Conservation (phyloP, 1,140 invertebrate species). For the Drosophila truncata region DNA sequence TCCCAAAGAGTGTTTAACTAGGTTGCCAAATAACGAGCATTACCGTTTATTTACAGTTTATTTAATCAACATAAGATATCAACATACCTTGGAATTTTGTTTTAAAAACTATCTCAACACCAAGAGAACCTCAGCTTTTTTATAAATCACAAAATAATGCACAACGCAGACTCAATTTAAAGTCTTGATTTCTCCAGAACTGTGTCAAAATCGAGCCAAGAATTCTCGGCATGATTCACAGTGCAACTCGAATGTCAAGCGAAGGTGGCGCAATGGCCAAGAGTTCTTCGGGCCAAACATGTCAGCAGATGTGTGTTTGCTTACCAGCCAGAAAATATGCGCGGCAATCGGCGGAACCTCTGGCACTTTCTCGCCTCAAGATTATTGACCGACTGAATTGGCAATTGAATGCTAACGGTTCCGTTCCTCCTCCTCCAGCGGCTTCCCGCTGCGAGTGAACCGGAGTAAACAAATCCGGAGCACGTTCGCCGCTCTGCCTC, state of each 20-base stretch:
- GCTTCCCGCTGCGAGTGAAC: slow-evolving; percentile 16
- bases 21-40: no score
- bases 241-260: slow-evolving; percentile 39
- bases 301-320: slow-evolving; percentile 34
- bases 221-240: slow-evolving; percentile 41
- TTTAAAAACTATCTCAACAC: no score
- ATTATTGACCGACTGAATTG: slow-evolving; percentile 45
- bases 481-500: slow-evolving; percentile 33
- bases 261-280: slow-evolving; percentile 33
- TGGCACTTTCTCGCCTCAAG: slow-evolving; percentile 21
- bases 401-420: slow-evolving; percentile 36
- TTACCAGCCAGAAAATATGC: slow-evolving; percentile 46
- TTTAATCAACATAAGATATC: no score
- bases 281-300: slow-evolving; percentile 35
- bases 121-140: background rate
- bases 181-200: slow-evolving; percentile 6
- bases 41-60: no score
- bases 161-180: background rate
- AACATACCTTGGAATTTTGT: no score
- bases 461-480: slow-evolving; percentile 40
- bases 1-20: no score
- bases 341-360: slow-evolving; percentile 23
- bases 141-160: background rate
- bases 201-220: slow-evolving; percentile 15
- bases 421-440: slow-evolving; percentile 4